A percentile compares a stretch with the other conserved stretches of the same genome.
Conservation (phyloP, 2,888 invertebrate genomes). For the Amblyjoppa proteus region DNA sequence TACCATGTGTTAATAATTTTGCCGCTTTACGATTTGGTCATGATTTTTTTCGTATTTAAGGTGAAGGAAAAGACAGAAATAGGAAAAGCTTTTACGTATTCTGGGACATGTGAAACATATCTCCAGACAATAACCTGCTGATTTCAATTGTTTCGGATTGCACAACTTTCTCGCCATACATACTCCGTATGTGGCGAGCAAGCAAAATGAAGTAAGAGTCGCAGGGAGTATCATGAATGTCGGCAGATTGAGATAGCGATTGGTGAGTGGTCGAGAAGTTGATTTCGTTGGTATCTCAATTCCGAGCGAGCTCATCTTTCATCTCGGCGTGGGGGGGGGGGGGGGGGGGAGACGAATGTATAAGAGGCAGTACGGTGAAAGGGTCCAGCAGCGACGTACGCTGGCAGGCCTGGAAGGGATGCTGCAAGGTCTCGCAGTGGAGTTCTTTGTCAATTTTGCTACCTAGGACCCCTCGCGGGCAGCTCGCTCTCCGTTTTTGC, state of each 20-base stretch:
- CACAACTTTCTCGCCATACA: too few relatives aligned
- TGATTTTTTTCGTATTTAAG: too few relatives aligned
- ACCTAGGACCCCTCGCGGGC: constrained; percentile 19
- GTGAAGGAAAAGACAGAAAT: too few relatives aligned
- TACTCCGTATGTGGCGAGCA: not conserved
- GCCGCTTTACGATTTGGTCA: too few relatives aligned
- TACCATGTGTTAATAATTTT: too few relatives aligned
- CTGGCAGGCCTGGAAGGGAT: constrained; percentile 33
- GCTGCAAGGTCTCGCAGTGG: constrained; percentile 48
- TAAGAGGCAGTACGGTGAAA: constrained; percentile 36
- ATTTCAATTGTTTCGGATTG: too few relatives aligned
- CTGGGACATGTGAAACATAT: not conserved
- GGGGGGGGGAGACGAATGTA: constrained; percentile 13
- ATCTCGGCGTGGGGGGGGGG: constrained; percentile 8
- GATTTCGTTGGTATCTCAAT: constrained; percentile 32
- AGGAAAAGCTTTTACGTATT: too few relatives aligned
- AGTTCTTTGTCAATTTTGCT: constrained; percentile 68
- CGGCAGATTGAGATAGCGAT: not conserved
- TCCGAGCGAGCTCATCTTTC: constrained; percentile 46
- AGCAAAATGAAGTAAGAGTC: not conserved
- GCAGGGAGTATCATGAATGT: constrained; percentile 3
- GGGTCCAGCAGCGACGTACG: constrained; percentile 37
- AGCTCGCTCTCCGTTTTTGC: constrained; percentile 57
- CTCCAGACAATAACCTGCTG: too few relatives aligned
- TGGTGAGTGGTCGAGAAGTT: constrained; percentile 32